These are phyloP conservation scores for Bradypus variegatus DNA, from an alignment of 2,797 vertebrate species.

Conservation along the genomic window DNA sequence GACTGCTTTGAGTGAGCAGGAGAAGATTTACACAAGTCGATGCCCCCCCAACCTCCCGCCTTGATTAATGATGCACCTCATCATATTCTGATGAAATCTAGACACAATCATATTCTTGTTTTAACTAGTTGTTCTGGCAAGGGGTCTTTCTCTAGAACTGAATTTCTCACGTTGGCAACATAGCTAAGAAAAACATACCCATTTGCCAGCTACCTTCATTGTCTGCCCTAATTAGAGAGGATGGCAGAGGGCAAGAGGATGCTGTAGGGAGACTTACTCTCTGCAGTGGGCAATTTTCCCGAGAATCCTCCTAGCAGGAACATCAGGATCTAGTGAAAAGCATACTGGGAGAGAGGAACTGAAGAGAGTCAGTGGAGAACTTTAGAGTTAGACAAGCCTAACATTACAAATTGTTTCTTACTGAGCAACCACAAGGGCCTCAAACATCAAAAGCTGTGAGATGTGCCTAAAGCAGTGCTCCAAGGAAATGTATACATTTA, in stretches of 20 bases:
- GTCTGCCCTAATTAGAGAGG: slow-evolving; percentile 33
- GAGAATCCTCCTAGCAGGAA: not conserved
- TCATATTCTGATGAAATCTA: slow-evolving; percentile 50
- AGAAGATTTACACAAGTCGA: not conserved
- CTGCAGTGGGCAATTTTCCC: not conserved
- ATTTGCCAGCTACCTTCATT: slow-evolving; percentile 50
- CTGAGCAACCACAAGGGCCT: not conserved
- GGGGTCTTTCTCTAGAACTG: slow-evolving; percentile 56
- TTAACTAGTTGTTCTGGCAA: slow-evolving; percentile 63
- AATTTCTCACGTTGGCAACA: slow-evolving; percentile 40
- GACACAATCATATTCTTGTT: slow-evolving; percentile 48
- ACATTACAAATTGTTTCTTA: not conserved
- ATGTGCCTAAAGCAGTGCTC: not conserved
- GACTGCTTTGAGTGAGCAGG: not conserved
- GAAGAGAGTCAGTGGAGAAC: not conserved
- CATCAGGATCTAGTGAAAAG: not conserved
- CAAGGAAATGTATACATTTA: not conserved
- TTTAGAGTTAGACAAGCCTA: not conserved
- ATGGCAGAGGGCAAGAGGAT: not conserved
- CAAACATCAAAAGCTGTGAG: not conserved
- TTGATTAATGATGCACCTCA: slow-evolving; percentile 34
- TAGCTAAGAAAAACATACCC: slow-evolving; percentile 49
- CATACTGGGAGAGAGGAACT: not conserved
- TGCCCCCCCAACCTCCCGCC: not conserved
- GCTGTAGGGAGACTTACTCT: not conserved